Evolutionary conservation across 2,113 vertebrate species (phyloP).

Genomic region (Oryzias melastigma): DNA sequence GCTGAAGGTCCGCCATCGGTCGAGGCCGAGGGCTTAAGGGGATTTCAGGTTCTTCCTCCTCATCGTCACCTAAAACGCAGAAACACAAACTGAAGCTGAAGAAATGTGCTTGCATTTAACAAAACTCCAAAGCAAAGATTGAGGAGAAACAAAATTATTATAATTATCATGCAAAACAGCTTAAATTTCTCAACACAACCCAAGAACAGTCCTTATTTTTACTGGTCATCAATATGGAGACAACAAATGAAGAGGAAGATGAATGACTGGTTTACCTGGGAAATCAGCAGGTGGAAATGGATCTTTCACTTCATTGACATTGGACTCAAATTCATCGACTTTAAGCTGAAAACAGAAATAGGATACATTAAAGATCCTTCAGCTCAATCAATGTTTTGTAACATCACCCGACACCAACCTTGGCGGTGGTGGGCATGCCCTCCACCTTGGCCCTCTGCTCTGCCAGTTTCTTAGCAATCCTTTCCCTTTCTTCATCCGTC

Average conservation of each 20-base stretch:
- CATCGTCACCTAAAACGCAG: conserved; percentile 86
- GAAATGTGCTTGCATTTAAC: not conserved
- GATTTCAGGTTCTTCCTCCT: conserved; percentile 94
- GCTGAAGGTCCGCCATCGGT: conserved; percentile 92
- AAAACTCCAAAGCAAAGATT: conserved; percentile 6
- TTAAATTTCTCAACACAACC: not conserved
- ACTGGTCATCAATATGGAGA: too few relatives aligned
- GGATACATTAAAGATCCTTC: not conserved
- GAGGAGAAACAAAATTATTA: conserved; percentile 33
- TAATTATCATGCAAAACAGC: conserved; percentile 41
- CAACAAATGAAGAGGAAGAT: too few relatives aligned
- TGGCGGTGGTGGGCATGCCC: conserved; percentile 93
- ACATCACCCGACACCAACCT: conserved; percentile 73
- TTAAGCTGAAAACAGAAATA: conserved; percentile 81
- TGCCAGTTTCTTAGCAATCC: conserved; percentile 86
- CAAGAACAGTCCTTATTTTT: too few relatives aligned
- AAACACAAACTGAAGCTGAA: not conserved
- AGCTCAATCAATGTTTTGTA: not conserved
- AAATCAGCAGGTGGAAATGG: conserved; percentile 97
- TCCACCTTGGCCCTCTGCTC: conserved; percentile 91
- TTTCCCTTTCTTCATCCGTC: conserved; percentile 88
- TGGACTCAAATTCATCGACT: conserved; percentile 97
- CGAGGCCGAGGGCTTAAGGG: conserved; percentile 91
- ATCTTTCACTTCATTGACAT: conserved; percentile 97
- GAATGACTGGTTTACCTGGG: conserved; percentile 81